phyloP scores from a whole-genome alignment of 1,140 invertebrate species.

The Tetranychus urticae region DNA sequence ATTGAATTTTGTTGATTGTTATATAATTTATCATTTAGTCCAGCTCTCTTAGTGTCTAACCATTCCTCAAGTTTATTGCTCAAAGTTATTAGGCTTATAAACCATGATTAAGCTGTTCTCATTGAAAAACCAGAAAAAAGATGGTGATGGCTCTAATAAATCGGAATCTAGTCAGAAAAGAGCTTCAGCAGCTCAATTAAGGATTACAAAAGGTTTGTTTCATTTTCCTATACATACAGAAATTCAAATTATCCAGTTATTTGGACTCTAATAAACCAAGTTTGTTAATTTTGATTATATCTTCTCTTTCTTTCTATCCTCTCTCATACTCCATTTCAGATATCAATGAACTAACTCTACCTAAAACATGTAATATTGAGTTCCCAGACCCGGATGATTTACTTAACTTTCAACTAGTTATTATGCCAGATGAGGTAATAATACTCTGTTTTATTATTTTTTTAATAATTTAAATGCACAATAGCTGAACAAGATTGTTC shows the following conservation, averaged over 20 bases:
- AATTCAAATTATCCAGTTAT: too few species aligned
- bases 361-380: conserved; percentile 84
- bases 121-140: conserved; percentile 90
- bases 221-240: too few species aligned
- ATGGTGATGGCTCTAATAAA: conserved; percentile 49
- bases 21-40: too few species aligned
- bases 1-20: too few species aligned
- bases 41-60: too few species aligned
- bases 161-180: conserved; percentile 47
- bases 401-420: conserved; percentile 81
- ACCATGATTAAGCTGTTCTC: conserved; percentile 97
- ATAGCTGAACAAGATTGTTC: too few species aligned
- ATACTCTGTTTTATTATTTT: not conserved
- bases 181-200: conserved; percentile 77
- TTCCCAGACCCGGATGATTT: conserved; percentile 91
- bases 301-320: not conserved
- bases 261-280: too few species aligned
- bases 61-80: too few species aligned
- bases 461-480: not conserved
- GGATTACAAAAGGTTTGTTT: conserved; percentile 75
- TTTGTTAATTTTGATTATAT: not conserved
- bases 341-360: conserved; percentile 88
- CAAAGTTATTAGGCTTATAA: too few species aligned
- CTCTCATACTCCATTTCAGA: conserved; percentile 36
- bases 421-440: conserved; percentile 74